Conservation (phyloP, 2,888 invertebrate genomes). For the Macrophya alboannulata region DNA sequence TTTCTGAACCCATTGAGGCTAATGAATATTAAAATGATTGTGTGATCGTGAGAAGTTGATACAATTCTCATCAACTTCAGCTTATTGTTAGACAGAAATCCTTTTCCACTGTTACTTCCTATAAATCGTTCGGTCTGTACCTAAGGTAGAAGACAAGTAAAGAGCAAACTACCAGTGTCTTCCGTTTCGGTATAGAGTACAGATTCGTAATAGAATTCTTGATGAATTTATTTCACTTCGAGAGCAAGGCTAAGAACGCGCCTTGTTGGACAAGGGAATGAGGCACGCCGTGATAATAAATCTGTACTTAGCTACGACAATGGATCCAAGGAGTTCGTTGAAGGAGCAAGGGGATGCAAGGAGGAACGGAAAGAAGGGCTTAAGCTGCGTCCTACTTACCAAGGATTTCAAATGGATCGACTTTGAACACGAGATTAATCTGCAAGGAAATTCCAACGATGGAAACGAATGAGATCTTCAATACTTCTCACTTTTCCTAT, state of each 20-base stretch:
- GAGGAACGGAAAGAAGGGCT: slow-evolving; percentile 74
- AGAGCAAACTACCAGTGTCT: slow-evolving; percentile 55
- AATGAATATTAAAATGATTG: slow-evolving; percentile 35
- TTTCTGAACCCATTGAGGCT: background rate
- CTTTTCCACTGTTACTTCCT: background rate
- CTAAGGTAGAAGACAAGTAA: slow-evolving; percentile 23
- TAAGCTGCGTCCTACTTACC: slow-evolving; percentile 74
- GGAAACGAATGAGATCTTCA: slow-evolving; percentile 43
- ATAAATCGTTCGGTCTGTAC: slow-evolving; percentile 27
- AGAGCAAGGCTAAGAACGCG: slow-evolving; percentile 60
- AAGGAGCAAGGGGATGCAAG: slow-evolving; percentile 56
- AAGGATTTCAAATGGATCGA: slow-evolving; percentile 73
- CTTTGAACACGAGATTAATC: slow-evolving; percentile 71
- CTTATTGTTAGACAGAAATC: slow-evolving; percentile 34
- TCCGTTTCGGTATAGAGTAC: slow-evolving; percentile 73
- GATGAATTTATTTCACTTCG: slow-evolving; percentile 76
- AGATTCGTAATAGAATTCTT: slow-evolving; percentile 76
- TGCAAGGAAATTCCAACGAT: slow-evolving; percentile 62
- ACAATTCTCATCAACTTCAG: slow-evolving; percentile 30
- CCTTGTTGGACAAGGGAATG: slow-evolving; percentile 55
- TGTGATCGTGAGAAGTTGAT: slow-evolving; percentile 24
- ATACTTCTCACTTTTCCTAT: background rate
- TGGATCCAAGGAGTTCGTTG: slow-evolving; percentile 62
- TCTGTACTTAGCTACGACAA: slow-evolving; percentile 76
- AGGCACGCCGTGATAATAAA: slow-evolving; percentile 71